These are phyloP conservation scores for Muscicapa striata DNA, from an alignment of 2,797 vertebrate genomes.

Conservation along the genomic window DNA sequence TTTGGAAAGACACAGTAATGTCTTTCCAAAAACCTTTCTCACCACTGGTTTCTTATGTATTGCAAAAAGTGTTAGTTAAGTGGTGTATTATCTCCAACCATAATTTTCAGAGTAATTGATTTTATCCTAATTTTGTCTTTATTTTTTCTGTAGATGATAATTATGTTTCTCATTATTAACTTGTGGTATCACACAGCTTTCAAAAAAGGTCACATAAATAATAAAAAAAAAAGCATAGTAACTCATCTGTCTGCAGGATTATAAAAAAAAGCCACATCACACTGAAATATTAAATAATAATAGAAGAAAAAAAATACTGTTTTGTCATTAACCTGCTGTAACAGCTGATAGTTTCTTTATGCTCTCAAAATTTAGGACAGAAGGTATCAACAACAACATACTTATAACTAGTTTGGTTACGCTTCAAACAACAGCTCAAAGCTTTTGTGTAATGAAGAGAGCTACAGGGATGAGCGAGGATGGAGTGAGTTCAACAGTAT, in stretches of 20 bases:
- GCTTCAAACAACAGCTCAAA: neutral
- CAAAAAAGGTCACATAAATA: neutral
- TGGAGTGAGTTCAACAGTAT: neutral
- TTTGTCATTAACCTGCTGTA: neutral
- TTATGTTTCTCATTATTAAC: neutral
- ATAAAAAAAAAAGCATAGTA: neutral
- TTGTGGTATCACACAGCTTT: neutral
- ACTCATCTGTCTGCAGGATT: neutral
- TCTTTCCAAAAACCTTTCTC: neutral
- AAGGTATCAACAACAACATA: neutral
- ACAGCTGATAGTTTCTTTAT: neutral
- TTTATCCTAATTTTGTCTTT: neutral
- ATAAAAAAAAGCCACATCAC: neutral
- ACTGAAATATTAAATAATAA: neutral
- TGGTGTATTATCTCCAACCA: neutral
- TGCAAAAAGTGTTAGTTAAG: neutral
- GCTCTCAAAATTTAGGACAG: neutral
- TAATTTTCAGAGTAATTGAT: neutral
- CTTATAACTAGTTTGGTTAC: neutral
- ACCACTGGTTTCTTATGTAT: neutral
- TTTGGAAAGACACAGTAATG: too few species aligned
- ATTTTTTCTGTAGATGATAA: neutral
- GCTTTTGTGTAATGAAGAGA: neutral
- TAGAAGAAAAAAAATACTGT: neutral
- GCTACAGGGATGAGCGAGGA: accelerated